Base-by-base conservation (phyloP, 2,113 vertebrate species). In the Numida meleagris region DNA sequence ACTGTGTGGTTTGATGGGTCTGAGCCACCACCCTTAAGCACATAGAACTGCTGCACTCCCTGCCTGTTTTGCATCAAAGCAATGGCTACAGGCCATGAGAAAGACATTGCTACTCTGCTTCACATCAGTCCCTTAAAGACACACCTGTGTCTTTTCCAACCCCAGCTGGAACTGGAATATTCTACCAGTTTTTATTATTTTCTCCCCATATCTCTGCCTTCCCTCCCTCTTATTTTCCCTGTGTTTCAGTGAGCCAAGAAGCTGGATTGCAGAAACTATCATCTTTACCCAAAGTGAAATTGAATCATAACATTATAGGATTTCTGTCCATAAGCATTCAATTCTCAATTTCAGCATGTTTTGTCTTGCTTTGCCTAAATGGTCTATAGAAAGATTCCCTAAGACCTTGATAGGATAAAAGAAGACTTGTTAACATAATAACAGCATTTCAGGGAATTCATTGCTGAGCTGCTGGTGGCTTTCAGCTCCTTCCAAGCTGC, bases 381-480 rank as follows among this genome's bases (percentile, higher is more conserved):
- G 75, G 86, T 91, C 91, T 95, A 94, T 38, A 93, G 72, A 93
- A 95, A 88, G 51, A 77, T 38, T 89, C 58, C 50, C 48, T 43
- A 83, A 95, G 79, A 96, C 85, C 75, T 94, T 91, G 82, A 91
- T 4, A 90, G 76, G 50, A 89, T 93, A 94, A 82, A 80, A 92
- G 73, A 94, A 78, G 87, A 94, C 78, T 95, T 94, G 82, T 97
- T 96, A 97, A 82, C 84, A 79, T 93, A 90, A 84, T 82, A 96
- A 92, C 88, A 94, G 53, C 88, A 79, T 78, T 61, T 91, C 14
- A 5, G 90, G 62, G 73, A 93, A 95, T 77, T 82, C 5, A 71
- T 57, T 94, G 73, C 6, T 33, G 90, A 86, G 80, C 40, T 42
- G 50, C 84, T 13, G 38, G 93, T 80, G 83, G 89, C 66, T 88